Conservation (phyloP, 2,888 invertebrate species). For the Lymantria dispar region DNA sequence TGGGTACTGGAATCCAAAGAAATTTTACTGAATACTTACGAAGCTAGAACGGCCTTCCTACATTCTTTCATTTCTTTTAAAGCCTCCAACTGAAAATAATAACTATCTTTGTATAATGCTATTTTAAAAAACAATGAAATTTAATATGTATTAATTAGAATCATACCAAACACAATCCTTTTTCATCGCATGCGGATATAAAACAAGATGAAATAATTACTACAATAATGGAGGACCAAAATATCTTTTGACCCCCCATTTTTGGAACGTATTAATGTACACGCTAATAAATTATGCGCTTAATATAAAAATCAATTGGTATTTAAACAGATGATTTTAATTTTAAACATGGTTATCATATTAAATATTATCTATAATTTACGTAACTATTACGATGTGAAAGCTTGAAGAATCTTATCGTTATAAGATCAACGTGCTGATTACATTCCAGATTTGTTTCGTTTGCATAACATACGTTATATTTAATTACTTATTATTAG, state of each 20-base stretch:
- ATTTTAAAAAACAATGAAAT: neutral
- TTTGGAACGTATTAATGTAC: constrained; percentile 10
- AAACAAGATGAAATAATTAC: constrained; percentile 49
- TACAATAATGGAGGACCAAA: constrained; percentile 66
- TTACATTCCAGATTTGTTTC: neutral
- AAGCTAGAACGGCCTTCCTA: constrained; percentile 58
- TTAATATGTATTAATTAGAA: neutral
- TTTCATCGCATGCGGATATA: constrained; percentile 59
- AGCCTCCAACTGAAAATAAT: constrained; percentile 59
- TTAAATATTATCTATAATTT: constrained; percentile 28
- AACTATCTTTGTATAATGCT: neutral
- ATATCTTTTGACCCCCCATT: constrained; percentile 51
- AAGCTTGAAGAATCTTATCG: constrained; percentile 2
- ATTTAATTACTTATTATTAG: neutral
- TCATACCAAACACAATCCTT: constrained; percentile 64
- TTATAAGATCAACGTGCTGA: constrained; percentile 43
- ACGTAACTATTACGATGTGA: constrained; percentile 18
- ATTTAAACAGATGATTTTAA: constrained; percentile 35
- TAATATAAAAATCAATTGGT: constrained; percentile 17
- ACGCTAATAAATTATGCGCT: constrained; percentile 16
- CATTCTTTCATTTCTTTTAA: constrained; percentile 72
- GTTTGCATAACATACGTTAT: constrained; percentile 8
- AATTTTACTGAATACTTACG: constrained; percentile 49
- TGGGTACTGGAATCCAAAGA: neutral
- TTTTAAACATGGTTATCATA: constrained; percentile 38